Conservation (phyloP, 2,113 vertebrate genomes). For the Triplophysa dalaica region DNA sequence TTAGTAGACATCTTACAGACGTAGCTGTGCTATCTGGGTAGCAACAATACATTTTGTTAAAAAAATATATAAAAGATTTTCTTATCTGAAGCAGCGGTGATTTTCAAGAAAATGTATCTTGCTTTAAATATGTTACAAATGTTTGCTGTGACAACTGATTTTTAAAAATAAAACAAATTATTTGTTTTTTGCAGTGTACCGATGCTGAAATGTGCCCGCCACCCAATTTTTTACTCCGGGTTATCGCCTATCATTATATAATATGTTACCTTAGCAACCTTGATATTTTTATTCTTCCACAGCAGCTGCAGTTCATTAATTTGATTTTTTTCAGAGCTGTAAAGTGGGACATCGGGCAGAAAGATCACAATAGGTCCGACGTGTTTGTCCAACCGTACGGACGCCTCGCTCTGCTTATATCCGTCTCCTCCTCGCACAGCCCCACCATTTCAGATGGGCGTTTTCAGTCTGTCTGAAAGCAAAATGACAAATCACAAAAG, state of each 20-base stretch:
- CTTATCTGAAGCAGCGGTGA: neutral
- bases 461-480: constrained; percentile 35
- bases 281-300: neutral
- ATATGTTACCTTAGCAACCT: neutral
- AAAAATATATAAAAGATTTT: no score
- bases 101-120: neutral
- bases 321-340: neutral
- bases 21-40: no score
- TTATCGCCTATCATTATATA: neutral
- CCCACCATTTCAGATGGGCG: neutral
- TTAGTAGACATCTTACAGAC: no score
- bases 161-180: neutral
- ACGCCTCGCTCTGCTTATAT: constrained; percentile 22
- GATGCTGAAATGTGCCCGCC: no score
- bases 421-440: neutral
- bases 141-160: no score
- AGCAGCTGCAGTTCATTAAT: neutral
- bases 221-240: no score
- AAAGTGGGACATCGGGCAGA: neutral
- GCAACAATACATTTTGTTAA: no score
- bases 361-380: constrained; percentile 27
- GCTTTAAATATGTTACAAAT: no score
- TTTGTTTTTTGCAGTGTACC: neutral
- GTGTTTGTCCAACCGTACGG: constrained; percentile 38
- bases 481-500: constrained; percentile 26